phyloP scores from a whole-genome alignment of 37 sponge, comb jelly and placozoan genomes.

The Beroe ovata region DNA sequence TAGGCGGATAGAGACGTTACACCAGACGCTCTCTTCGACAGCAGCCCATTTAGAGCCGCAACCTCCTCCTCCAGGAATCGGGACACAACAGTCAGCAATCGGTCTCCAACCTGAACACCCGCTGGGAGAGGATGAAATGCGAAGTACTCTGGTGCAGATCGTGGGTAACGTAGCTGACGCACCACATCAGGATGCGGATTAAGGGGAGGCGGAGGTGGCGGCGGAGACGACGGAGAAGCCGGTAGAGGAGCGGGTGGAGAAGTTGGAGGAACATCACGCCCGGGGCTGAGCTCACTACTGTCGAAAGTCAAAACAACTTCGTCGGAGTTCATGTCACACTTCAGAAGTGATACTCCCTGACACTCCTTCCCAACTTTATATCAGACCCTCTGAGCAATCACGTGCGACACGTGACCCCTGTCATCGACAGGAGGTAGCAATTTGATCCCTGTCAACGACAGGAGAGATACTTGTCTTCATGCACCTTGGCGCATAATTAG shows the following conservation, averaged over 20 bases:
- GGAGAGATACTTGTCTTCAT: neutral
- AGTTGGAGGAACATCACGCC: neutral
- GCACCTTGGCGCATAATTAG: neutral
- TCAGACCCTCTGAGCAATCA: neutral
- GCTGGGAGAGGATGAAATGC: neutral
- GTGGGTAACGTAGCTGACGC: neutral
- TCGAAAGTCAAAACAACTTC: neutral
- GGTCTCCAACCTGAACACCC: neutral
- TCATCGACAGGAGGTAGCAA: neutral
- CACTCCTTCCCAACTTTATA: neutral
- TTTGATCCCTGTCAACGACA: neutral
- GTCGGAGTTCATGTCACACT: neutral
- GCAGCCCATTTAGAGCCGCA: neutral
- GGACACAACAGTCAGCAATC: neutral
- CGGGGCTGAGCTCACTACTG: neutral
- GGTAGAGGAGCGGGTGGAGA: neutral
- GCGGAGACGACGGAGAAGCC: neutral
- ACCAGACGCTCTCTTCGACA: neutral
- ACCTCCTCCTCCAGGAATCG: neutral
- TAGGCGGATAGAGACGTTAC: neutral
- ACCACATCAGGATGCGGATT: neutral
- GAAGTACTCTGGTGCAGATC: neutral
- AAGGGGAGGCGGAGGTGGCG: neutral
- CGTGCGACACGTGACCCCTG: neutral
- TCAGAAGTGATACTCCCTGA: neutral